These are phyloP conservation scores for Tolypeutes matacus DNA, from an alignment of 2,797 vertebrate species.

Conservation along the genomic window DNA sequence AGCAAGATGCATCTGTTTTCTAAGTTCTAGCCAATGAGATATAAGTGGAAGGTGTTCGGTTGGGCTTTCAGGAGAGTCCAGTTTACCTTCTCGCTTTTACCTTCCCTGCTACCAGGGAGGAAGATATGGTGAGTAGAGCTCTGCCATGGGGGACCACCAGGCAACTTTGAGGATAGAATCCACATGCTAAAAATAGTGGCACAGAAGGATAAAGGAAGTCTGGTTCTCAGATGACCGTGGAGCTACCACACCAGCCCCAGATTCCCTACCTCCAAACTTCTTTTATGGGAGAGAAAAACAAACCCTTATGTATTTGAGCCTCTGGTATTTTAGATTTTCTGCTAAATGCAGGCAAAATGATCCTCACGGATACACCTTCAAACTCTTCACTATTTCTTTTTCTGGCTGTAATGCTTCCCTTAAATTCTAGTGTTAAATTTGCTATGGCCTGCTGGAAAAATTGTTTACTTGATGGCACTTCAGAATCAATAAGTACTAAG, in stretches of 20 bases:
- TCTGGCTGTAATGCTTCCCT: neutral
- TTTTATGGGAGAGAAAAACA: neutral
- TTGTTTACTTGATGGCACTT: neutral
- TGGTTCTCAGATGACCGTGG: neutral
- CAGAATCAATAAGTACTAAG: neutral
- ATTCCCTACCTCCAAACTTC: neutral
- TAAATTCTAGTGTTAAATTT: neutral
- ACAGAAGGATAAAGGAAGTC: neutral
- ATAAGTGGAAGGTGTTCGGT: neutral
- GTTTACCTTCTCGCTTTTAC: neutral
- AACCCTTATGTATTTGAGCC: neutral
- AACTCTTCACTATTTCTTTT: neutral
- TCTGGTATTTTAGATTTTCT: neutral
- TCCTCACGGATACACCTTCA: neutral
- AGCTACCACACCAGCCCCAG: neutral
- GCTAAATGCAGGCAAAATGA: neutral
- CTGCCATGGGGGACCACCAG: neutral
- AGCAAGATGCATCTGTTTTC: neutral
- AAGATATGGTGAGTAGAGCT: neutral
- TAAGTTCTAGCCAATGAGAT: neutral
- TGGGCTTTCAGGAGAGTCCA: neutral
- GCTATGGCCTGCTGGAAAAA: neutral
- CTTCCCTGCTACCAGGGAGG: neutral
- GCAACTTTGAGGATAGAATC: neutral
- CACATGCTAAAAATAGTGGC: neutral